Percentiles rank a stretch among this genome's conserved stretches.
phyloP scores from a whole-genome alignment of 1,140 invertebrate genomes.

The Lepidotrigona ventralis region DNA sequence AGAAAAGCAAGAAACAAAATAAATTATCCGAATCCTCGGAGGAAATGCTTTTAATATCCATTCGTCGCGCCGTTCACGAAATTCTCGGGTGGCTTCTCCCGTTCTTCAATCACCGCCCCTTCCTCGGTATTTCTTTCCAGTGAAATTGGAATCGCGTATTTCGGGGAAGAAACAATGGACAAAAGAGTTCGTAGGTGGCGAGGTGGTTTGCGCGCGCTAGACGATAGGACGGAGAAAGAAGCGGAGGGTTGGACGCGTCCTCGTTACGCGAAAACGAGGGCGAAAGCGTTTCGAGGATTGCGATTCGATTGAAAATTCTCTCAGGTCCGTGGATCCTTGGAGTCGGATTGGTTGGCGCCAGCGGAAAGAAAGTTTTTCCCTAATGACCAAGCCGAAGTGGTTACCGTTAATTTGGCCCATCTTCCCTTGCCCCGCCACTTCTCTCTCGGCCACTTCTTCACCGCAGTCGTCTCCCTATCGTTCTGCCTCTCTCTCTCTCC shows the following conservation, averaged over 20 bases:
- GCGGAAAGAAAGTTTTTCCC: constrained; percentile 73
- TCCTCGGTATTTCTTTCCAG: neutral
- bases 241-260: constrained; percentile 43
- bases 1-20: neutral
- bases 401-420: constrained; percentile 75
- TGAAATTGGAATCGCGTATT: constrained; percentile 55
- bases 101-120: neutral
- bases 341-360: constrained; percentile 68
- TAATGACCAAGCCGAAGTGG: constrained; percentile 74
- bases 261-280: constrained; percentile 67
- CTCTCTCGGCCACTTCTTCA: constrained; percentile 32
- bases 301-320: constrained; percentile 73
- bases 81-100: neutral
- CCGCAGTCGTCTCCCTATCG: constrained; percentile 49
- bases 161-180: constrained; percentile 25
- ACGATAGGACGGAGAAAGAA: neutral
- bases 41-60: neutral
- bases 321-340: constrained; percentile 55
- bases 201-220: neutral
- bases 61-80: neutral
- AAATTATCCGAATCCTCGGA: neutral
- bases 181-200: neutral
- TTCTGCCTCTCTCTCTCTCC: neutral
- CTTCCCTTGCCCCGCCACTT: constrained; percentile 1
- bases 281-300: constrained; percentile 66